Conservation (phyloP, 2,797 vertebrate genomes). For the Dermochelys coriacea region DNA sequence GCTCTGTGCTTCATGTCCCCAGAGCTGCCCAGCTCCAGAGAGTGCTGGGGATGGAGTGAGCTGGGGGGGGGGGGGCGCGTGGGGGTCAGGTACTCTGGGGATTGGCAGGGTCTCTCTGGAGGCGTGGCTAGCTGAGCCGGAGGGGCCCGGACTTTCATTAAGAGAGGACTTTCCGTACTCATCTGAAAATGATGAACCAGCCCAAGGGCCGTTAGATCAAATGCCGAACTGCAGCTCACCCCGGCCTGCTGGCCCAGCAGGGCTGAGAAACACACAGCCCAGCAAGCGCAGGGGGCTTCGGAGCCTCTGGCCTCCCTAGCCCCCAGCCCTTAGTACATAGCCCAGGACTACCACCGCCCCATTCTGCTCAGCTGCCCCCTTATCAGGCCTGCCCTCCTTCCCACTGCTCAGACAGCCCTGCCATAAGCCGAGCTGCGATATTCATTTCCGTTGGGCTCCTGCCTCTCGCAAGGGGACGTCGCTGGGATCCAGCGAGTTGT, state of each 20-base stretch:
- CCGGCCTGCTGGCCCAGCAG: slow-evolving; percentile 9
- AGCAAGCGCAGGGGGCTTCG: neutral
- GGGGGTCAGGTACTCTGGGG: neutral
- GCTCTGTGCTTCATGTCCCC: neutral
- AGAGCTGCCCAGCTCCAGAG: neutral
- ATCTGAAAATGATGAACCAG: slow-evolving; percentile 57
- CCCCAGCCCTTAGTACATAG: neutral
- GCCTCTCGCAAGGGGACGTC: slow-evolving; percentile 20
- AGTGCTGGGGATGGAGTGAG: neutral
- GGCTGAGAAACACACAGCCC: slow-evolving; percentile 1
- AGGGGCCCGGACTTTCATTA: slow-evolving; percentile 55
- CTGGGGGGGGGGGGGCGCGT: neutral
- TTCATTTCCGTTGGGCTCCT: slow-evolving; percentile 67
- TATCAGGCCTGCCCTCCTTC: neutral
- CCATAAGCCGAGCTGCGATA: slow-evolving; percentile 40
- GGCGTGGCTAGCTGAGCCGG: neutral
- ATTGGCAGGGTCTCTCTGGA: neutral
- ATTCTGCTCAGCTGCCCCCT: neutral
- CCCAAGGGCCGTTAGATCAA: slow-evolving; percentile 78
- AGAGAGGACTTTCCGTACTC: slow-evolving; percentile 69
- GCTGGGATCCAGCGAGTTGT: slow-evolving; percentile 57
- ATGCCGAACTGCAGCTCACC: slow-evolving; percentile 75
- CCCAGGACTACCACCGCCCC: neutral
- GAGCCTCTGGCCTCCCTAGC: neutral
- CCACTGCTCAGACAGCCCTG: neutral